Evolutionary conservation across 2,888 invertebrate genomes (phyloP).

Genomic region (Idaea biselata): DNA sequence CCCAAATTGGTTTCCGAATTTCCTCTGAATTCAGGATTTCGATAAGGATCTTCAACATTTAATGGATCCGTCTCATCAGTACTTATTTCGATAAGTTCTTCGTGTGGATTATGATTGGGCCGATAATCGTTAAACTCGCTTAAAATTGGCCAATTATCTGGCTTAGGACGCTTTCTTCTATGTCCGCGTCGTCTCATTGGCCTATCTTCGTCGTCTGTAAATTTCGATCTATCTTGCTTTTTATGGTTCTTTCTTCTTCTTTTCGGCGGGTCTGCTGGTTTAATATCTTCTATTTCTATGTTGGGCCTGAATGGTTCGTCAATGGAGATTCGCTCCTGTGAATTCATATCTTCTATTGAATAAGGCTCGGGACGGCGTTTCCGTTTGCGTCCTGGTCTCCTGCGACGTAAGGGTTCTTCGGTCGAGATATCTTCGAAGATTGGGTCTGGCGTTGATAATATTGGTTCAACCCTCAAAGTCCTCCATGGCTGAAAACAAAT

Average conservation of each 20-base stretch:
- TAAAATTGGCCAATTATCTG: slow-evolving; percentile 44
- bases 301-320: slow-evolving; percentile 42
- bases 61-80: slow-evolving; percentile 15
- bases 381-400: slow-evolving; percentile 78
- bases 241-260: slow-evolving; percentile 61
- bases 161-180: slow-evolving; percentile 55
- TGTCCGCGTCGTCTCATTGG: slow-evolving; percentile 58
- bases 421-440: slow-evolving; percentile 57
- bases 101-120: slow-evolving; percentile 28
- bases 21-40: not conserved
- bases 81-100: slow-evolving; percentile 13
- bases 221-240: slow-evolving; percentile 55
- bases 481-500: slow-evolving; percentile 76
- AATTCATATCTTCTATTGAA: slow-evolving; percentile 40
- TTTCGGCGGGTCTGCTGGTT: slow-evolving; percentile 46
- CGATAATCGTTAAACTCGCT: slow-evolving; percentile 45
- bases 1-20: not conserved
- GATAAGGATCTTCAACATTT: slow-evolving; percentile 15
- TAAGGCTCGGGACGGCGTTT: slow-evolving; percentile 79
- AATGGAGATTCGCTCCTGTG: slow-evolving; percentile 43
- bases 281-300: slow-evolving; percentile 39
- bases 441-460: slow-evolving; percentile 38
- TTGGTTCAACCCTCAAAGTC: slow-evolving; percentile 58
- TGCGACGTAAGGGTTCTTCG: slow-evolving; percentile 61
- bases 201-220: slow-evolving; percentile 59